Evolutionary conservation across 2,797 vertebrate genomes (phyloP).

Genomic region (Chromobotia macracanthus): DNA sequence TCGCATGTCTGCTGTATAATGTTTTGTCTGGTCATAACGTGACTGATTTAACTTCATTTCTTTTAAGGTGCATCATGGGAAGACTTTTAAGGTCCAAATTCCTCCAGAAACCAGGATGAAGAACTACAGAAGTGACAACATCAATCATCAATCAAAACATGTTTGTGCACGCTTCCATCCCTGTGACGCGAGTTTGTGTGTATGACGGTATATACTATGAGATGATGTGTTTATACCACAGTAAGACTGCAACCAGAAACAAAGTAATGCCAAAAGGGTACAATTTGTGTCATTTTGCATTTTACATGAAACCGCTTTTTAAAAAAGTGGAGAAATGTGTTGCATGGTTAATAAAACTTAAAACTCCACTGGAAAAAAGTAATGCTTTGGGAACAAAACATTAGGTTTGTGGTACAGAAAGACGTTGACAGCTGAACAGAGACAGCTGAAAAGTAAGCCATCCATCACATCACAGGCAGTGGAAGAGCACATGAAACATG

Average conservation of each 20-base stretch:
- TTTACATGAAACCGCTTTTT: not conserved
- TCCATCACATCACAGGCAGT: constrained; percentile 57
- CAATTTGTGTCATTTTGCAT: too few relatives aligned
- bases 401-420: not conserved
- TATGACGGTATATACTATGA: not conserved
- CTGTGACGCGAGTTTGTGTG: too few relatives aligned
- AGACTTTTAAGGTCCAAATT: constrained; percentile 67
- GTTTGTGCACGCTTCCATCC: too few relatives aligned
- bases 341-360: not conserved
- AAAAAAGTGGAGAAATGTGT: not conserved
- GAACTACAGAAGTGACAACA: not conserved
- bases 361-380: constrained; percentile 53
- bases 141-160: not conserved
- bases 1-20: constrained; percentile 63
- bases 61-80: constrained; percentile 75
- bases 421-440: not conserved
- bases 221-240: not conserved
- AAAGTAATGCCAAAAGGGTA: not conserved
- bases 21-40: constrained; percentile 52
- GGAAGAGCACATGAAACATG: constrained; percentile 54
- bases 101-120: constrained; percentile 55
- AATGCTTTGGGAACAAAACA: not conserved
- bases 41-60: constrained; percentile 74
- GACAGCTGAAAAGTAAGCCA: not conserved
- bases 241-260: not conserved